Percentiles rank a stretch among this genome's conserved stretches.
phyloP scores from a whole-genome alignment of 2,113 vertebrate genomes.

The Paralichthys olivaceus region DNA sequence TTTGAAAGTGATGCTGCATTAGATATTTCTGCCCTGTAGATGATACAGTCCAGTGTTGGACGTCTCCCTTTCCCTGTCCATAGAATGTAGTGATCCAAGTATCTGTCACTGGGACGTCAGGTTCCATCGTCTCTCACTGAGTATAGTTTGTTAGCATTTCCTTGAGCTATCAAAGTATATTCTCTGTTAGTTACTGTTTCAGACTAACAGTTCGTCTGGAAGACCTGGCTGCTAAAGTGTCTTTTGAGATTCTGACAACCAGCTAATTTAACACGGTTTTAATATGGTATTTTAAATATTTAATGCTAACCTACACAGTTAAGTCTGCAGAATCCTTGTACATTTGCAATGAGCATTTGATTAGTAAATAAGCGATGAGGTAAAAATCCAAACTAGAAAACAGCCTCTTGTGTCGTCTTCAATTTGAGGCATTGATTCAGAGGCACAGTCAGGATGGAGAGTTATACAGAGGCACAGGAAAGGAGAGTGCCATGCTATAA shows the following conservation, averaged over 20 bases:
- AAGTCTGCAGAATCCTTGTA: neutral
- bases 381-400: neutral
- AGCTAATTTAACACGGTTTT: no score
- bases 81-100: no score
- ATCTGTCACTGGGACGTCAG: no score
- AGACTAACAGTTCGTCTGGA: no score
- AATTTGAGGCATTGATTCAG: slow-evolving; percentile 4
- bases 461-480: neutral
- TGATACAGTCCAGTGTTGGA: no score
- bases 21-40: no score
- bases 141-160: neutral
- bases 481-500: neutral
- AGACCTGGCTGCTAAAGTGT: no score
- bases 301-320: neutral
- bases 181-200: neutral
- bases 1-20: no score
- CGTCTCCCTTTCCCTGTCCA: no score
- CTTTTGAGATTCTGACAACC: no score
- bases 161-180: no score
- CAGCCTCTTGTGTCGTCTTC: neutral
- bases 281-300: neutral
- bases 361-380: neutral
- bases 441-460: neutral
- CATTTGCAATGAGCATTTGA: neutral
- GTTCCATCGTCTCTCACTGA: neutral